Evolutionary conservation across 1,140 invertebrate species (phyloP).

Genomic region (Venustaconcha ellipsiformis): DNA sequence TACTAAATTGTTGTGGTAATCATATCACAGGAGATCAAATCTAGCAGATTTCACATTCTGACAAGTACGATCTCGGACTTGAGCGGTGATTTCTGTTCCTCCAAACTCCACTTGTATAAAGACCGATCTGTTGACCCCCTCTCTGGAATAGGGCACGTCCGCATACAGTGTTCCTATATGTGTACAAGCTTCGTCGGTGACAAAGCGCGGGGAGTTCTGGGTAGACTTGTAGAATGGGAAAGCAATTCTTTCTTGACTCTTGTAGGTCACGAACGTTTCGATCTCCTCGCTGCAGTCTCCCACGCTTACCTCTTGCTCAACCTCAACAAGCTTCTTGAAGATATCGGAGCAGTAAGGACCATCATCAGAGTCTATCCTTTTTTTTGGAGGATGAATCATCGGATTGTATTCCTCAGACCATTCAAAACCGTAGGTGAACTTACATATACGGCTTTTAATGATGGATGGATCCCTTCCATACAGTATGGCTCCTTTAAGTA

Average conservation of each 20-base stretch:
- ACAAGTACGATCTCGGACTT: too few relatives aligned
- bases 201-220: not conserved
- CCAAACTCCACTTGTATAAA: too few relatives aligned
- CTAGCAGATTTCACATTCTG: too few relatives aligned
- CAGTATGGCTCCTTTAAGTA: slow-evolving; percentile 19
- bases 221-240: slow-evolving; percentile 25
- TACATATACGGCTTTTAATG: not conserved
- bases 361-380: not conserved
- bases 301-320: slow-evolving; percentile 1
- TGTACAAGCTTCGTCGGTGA: slow-evolving; percentile 15
- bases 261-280: slow-evolving; percentile 14
- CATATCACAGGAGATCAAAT: too few relatives aligned
- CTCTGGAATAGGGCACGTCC: too few relatives aligned
- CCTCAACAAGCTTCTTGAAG: slow-evolving; percentile 14
- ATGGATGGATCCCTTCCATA: slow-evolving; percentile 10
- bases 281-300: slow-evolving; percentile 6
- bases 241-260: slow-evolving; percentile 6
- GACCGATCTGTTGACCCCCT: too few relatives aligned
- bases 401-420: not conserved
- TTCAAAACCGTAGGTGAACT: slow-evolving; percentile 16
- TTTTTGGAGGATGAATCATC: not conserved
- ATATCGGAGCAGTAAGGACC: not conserved
- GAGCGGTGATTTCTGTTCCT: too few relatives aligned
- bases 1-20: too few relatives aligned
- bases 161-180: slow-evolving; percentile 1